Conservation (phyloP, 1,140 invertebrate genomes). For the Heliothis subflexa region DNA sequence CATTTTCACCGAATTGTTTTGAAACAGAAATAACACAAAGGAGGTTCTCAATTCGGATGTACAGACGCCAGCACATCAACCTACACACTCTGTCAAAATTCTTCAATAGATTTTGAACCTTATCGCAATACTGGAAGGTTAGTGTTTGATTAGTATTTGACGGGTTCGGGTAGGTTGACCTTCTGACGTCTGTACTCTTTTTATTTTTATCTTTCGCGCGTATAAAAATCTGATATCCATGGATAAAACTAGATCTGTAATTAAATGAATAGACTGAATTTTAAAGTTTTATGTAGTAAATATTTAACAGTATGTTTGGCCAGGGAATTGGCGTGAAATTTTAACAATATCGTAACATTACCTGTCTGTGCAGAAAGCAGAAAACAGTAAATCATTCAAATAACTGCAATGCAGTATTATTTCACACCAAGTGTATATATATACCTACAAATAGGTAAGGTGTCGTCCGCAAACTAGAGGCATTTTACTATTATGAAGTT, state of each 20-base stretch:
- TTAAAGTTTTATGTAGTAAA: neutral
- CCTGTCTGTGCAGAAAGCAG: slow-evolving; percentile 21
- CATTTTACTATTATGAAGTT: slow-evolving; percentile 14
- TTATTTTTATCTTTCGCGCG: too few species aligned
- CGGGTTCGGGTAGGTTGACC: too few species aligned
- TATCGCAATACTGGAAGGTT: too few species aligned
- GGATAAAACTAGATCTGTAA: too few species aligned
- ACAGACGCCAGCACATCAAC: too few species aligned
- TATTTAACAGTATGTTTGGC: neutral
- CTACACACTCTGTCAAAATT: too few species aligned
- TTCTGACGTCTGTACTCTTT: too few species aligned
- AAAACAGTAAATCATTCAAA: slow-evolving; percentile 42
- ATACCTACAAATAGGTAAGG: neutral
- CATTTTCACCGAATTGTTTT: neutral
- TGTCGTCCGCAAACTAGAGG: slow-evolving; percentile 25
- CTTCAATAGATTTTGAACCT: too few species aligned
- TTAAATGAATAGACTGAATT: neutral
- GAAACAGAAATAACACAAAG: too few species aligned
- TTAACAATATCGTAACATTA: slow-evolving; percentile 9
- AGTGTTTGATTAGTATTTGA: too few species aligned
- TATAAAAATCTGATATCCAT: too few species aligned
- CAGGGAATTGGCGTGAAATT: slow-evolving; percentile 16
- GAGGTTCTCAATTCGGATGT: too few species aligned
- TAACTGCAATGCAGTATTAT: slow-evolving; percentile 46
- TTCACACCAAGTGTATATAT: slow-evolving; percentile 29